These are phyloP conservation scores for Athene noctua DNA, from an alignment of 2,113 vertebrate species.

Conservation along the genomic window DNA sequence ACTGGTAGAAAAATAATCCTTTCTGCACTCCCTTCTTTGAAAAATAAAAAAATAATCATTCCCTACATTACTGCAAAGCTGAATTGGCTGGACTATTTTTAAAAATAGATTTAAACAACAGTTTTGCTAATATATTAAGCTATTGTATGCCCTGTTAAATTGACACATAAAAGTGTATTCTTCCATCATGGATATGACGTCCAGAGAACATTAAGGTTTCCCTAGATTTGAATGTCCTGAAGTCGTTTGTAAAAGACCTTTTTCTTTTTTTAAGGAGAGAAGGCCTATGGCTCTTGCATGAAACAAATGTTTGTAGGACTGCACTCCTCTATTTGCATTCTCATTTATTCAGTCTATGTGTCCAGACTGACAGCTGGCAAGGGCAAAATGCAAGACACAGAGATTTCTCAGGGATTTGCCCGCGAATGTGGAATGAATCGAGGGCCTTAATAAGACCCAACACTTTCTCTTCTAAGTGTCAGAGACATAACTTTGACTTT, in stretches of 20 bases:
- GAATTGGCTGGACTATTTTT: rapidly evolving
- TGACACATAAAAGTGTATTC: neutral
- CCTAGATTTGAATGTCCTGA: neutral
- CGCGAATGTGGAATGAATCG: neutral
- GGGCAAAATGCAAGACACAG: neutral
- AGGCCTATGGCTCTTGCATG: neutral
- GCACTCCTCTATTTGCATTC: neutral
- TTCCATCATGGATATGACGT: neutral
- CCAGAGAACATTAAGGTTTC: neutral
- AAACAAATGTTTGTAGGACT: neutral
- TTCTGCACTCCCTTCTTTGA: neutral
- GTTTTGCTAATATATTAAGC: neutral
- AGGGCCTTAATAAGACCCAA: neutral
- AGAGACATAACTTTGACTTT: neutral
- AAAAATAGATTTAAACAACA: neutral
- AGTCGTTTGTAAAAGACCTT: neutral
- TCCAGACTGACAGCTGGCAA: constrained; percentile 36
- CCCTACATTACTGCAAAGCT: neutral
- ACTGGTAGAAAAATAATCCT: neutral
- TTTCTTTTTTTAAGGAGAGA: neutral
- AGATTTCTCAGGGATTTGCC: neutral
- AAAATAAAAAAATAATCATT: neutral
- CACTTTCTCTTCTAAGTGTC: neutral
- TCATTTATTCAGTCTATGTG: neutral
- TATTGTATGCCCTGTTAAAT: neutral